Evolutionary conservation across 2,113 vertebrate species (phyloP).

Genomic region (Pholis gunnellus): DNA sequence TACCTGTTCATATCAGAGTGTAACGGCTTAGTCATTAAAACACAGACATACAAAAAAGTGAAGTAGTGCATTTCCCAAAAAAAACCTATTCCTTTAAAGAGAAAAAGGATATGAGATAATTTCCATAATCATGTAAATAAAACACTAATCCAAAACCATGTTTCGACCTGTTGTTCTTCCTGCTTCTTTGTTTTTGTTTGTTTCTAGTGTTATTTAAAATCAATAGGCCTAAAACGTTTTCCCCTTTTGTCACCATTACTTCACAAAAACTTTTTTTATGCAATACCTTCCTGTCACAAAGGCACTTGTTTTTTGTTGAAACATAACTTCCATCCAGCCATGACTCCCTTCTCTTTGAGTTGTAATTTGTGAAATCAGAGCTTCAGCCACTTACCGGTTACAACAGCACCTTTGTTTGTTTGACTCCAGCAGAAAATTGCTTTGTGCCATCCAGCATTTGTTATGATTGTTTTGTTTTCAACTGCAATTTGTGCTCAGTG

Average conservation of each 20-base stretch:
- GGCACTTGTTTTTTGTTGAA: slow-evolving; percentile 23
- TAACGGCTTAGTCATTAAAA: too few species aligned
- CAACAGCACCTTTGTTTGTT: slow-evolving; percentile 61
- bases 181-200: not conserved
- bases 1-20: not conserved
- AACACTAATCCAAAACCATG: not conserved
- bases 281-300: slow-evolving; percentile 10
- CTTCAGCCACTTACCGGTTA: slow-evolving; percentile 55
- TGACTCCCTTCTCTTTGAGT: slow-evolving; percentile 20
- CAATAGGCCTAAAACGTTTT: not conserved
- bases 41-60: too few species aligned
- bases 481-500: slow-evolving; percentile 49
- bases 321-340: slow-evolving; percentile 32
- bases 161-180: not conserved
- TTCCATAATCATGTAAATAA: too few species aligned
- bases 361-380: slow-evolving; percentile 53
- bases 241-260: not conserved
- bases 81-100: too few species aligned
- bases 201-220: not conserved
- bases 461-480: slow-evolving; percentile 63
- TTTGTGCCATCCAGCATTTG: slow-evolving; percentile 47
- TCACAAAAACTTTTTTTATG: slow-evolving; percentile 28
- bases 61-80: too few species aligned
- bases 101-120: too few species aligned
- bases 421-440: slow-evolving; percentile 62